phyloP scores from a whole-genome alignment of 2,113 vertebrate species.

The Syngnathoides biaculeatus region DNA sequence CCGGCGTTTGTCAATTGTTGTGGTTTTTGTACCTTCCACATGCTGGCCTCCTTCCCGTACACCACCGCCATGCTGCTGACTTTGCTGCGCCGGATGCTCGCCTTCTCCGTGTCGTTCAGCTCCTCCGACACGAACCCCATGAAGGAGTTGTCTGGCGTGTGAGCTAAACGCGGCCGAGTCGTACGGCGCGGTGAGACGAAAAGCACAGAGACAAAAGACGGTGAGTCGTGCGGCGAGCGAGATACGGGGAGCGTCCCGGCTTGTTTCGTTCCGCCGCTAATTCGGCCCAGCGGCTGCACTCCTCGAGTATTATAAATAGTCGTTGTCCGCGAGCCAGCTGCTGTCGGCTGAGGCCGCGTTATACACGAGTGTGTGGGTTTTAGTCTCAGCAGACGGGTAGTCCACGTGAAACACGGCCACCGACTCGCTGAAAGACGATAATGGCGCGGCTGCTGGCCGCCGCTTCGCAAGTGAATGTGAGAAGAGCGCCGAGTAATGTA shows the following conservation, averaged over 20 bases:
- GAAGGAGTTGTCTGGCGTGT: slow-evolving; percentile 99
- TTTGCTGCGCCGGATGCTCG: slow-evolving; percentile 83
- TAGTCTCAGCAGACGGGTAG: not conserved
- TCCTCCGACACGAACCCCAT: slow-evolving; percentile 97
- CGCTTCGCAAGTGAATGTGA: slow-evolving; percentile 12
- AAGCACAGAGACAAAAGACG: slow-evolving; percentile 9
- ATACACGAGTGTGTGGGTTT: not conserved
- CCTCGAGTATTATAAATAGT: slow-evolving; percentile 30
- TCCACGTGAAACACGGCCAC: slow-evolving; percentile 9
- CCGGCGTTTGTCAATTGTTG: not conserved
- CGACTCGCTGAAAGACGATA: slow-evolving; percentile 11
- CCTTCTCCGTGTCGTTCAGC: slow-evolving; percentile 86
- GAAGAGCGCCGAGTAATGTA: slow-evolving; percentile 13
- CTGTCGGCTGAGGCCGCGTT: slow-evolving; percentile 1
- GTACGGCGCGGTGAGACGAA: slow-evolving; percentile 7
- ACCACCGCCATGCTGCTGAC: slow-evolving; percentile 93
- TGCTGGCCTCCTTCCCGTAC: slow-evolving; percentile 93
- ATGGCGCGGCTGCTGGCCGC: slow-evolving; percentile 13
- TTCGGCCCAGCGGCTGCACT: slow-evolving; percentile 20
- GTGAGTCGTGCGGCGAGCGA: slow-evolving; percentile 20
- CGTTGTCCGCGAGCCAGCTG: slow-evolving; percentile 30
- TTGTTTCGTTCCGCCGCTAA: slow-evolving; percentile 8
- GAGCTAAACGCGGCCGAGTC: slow-evolving; percentile 72
- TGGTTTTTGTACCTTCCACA: slow-evolving; percentile 89
- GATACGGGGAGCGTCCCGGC: slow-evolving; percentile 15